Evolutionary conservation across 1,140 invertebrate genomes (phyloP).

Genomic region (Orius laevigatus): DNA sequence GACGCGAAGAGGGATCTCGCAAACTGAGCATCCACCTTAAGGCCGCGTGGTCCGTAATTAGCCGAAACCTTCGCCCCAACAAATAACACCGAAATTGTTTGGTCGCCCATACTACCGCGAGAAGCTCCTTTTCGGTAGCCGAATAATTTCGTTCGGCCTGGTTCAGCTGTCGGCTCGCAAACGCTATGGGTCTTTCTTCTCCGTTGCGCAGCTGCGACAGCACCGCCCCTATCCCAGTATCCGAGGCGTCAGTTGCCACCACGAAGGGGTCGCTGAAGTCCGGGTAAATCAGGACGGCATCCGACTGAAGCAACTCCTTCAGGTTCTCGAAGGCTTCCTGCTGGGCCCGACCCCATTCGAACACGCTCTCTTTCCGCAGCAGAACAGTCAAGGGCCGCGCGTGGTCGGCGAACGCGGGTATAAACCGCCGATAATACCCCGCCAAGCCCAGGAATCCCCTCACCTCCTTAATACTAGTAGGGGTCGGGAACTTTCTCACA

Average conservation of each 20-base stretch:
- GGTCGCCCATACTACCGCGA: conserved; percentile 28
- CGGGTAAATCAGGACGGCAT: conserved; percentile 24
- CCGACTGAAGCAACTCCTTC: conserved; percentile 25
- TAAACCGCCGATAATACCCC: conserved; percentile 26
- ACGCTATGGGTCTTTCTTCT: conserved; percentile 24
- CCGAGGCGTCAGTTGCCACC: conserved; percentile 24
- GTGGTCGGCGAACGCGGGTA: conserved; percentile 22
- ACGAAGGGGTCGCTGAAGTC: conserved; percentile 24
- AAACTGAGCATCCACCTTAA: conserved; percentile 30
- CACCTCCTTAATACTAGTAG: conserved; percentile 23
- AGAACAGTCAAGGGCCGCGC: conserved; percentile 23
- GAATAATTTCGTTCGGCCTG: conserved; percentile 28
- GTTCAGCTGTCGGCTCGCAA: conserved; percentile 27
- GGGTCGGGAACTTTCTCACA: conserved; percentile 23
- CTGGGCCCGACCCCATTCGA: background rate
- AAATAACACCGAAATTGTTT: conserved; percentile 32
- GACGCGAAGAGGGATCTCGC: conserved; percentile 26
- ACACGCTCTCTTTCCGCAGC: conserved; percentile 13
- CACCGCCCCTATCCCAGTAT: conserved; percentile 22
- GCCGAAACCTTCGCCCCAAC: conserved; percentile 29
- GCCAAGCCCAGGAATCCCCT: conserved; percentile 25
- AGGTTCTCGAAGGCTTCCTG: conserved; percentile 23
- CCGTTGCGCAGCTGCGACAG: conserved; percentile 23
- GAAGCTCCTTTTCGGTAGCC: conserved; percentile 27
- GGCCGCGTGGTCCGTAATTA: conserved; percentile 34